Evolutionary conservation across 2,797 vertebrate species (phyloP).

Genomic region (Malacoraja senta): DNA sequence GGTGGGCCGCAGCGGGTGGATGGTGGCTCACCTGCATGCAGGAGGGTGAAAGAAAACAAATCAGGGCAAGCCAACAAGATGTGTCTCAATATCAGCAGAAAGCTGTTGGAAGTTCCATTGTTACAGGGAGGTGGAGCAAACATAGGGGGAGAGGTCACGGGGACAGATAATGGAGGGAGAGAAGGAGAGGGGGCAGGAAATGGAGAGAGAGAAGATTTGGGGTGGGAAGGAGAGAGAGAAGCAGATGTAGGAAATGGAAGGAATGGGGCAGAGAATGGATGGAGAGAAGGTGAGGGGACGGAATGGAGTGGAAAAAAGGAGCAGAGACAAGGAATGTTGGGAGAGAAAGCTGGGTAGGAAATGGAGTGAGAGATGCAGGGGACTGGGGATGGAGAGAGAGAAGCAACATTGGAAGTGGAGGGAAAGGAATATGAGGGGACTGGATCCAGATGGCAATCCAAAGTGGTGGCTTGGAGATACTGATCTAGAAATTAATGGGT

Average conservation of each 20-base stretch:
- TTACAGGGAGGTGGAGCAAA: not conserved
- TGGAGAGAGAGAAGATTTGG: not conserved
- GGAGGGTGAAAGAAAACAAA: not conserved
- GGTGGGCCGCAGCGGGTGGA: constrained; percentile 88
- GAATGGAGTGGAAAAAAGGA: too few relatives aligned
- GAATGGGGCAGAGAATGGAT: not conserved
- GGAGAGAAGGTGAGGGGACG: not conserved
- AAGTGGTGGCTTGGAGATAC: too few relatives aligned
- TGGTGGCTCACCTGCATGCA: constrained; percentile 85
- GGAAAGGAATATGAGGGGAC: not conserved
- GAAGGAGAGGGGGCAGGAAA: not conserved
- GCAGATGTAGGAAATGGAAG: not conserved
- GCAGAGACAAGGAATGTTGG: too few relatives aligned
- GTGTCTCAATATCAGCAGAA: too few relatives aligned
- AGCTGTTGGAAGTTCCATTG: too few relatives aligned
- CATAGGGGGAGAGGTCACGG: not conserved
- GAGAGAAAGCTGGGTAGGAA: too few relatives aligned
- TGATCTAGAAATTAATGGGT: not conserved
- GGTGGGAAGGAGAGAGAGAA: not conserved
- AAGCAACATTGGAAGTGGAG: not conserved
- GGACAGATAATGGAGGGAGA: not conserved
- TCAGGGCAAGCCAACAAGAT: not conserved
- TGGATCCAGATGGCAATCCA: too few relatives aligned
- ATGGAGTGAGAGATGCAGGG: not conserved
- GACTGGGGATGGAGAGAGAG: not conserved